Percentiles rank a stretch among this genome's conserved stretches.
phyloP scores from a whole-genome alignment of 2,113 vertebrate species.

The Rhinolophus ferrumequinum region DNA sequence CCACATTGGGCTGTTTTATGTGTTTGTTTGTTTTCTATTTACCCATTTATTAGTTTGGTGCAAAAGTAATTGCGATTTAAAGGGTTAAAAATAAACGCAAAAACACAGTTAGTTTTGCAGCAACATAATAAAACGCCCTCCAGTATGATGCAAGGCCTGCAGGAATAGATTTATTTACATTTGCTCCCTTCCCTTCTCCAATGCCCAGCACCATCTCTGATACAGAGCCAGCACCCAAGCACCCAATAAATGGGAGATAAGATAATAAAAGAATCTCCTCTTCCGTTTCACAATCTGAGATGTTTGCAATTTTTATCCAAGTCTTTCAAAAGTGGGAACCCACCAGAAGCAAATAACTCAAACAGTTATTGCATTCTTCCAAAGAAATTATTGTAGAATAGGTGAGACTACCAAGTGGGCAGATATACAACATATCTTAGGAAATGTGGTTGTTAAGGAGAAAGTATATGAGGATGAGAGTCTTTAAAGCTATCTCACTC shows the following conservation, averaged over 20 bases:
- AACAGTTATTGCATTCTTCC: background rate
- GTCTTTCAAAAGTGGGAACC: background rate
- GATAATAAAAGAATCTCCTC: background rate
- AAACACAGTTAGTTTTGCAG: too few relatives aligned
- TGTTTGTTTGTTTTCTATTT: background rate
- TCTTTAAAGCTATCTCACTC: background rate
- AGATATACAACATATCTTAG: constrained; percentile 5
- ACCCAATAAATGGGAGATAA: background rate
- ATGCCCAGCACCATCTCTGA: background rate
- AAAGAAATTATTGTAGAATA: constrained; percentile 30
- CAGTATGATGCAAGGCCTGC: background rate
- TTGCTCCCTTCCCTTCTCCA: background rate
- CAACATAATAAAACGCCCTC: background rate
- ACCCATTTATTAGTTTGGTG: background rate
- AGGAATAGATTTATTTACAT: background rate
- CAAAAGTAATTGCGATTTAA: too few relatives aligned
- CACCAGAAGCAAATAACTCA: constrained; percentile 14
- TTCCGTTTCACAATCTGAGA: background rate
- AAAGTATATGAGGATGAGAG: constrained; percentile 25
- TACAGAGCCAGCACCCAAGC: background rate
- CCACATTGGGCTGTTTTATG: background rate
- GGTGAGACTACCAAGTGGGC: constrained; percentile 19
- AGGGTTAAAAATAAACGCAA: too few relatives aligned
- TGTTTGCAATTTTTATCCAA: background rate
- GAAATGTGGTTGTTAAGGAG: constrained; percentile 57